These are phyloP conservation scores for Seladonia tumulorum DNA, from an alignment of 2,888 invertebrate genomes.

Conservation along the genomic window DNA sequence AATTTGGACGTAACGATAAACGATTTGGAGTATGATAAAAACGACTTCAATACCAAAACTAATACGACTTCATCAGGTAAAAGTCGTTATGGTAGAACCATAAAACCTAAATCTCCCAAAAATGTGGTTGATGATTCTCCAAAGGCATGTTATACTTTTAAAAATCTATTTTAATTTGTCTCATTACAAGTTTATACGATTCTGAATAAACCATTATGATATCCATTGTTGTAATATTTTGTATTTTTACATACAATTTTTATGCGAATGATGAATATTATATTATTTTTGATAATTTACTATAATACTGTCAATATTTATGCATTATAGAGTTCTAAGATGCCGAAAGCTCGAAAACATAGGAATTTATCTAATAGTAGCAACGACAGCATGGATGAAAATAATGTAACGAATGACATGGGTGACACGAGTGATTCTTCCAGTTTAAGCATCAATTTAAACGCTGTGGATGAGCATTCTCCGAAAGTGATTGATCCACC, in stretches of 20 bases:
- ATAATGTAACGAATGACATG: conserved; percentile 54
- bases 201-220: conserved; percentile 1
- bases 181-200: conserved; percentile 3
- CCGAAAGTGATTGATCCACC: conserved; percentile 42
- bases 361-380: conserved; percentile 53
- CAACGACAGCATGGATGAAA: conserved; percentile 63
- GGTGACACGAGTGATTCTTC: conserved; percentile 57
- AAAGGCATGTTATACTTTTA: conserved; percentile 69
- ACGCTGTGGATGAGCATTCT: conserved; percentile 46
- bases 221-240: conserved; percentile 8
- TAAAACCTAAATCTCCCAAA: conserved; percentile 84
- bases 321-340: conserved; percentile 71
- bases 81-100: conserved; percentile 87
- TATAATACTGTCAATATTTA: conserved; percentile 23
- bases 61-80: conserved; percentile 70
- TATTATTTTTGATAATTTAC: conserved; percentile 20
- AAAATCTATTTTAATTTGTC: conserved; percentile 30
- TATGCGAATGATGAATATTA: background rate
- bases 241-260: background rate
- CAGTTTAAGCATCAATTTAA: conserved; percentile 24
- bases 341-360: conserved; percentile 69
- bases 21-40: conserved; percentile 35
- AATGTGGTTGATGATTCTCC: conserved; percentile 56
- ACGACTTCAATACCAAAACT: conserved; percentile 23
- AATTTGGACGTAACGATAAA: conserved; percentile 26